Conservation (phyloP, 2,113 vertebrate genomes). For the Pithys albifrons region DNA sequence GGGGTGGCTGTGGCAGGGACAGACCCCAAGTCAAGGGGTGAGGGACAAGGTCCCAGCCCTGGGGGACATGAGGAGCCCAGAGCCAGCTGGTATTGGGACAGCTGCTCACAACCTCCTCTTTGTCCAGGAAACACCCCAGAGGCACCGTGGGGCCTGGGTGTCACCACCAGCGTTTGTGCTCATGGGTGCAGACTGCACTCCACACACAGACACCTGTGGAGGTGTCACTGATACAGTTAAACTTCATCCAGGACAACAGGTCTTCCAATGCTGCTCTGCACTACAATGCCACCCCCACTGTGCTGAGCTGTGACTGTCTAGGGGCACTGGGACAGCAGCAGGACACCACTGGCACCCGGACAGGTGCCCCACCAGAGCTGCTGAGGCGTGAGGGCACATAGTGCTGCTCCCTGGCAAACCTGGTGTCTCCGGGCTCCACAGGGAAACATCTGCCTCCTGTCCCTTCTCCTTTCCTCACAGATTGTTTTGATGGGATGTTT, state of each 20-base stretch:
- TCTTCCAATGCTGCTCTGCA: background rate
- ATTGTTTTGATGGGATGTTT: background rate
- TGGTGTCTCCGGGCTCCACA: background rate
- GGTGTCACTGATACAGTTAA: background rate
- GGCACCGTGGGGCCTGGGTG: background rate
- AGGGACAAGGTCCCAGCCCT: background rate
- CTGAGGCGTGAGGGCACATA: rapidly evolving
- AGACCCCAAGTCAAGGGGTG: too few species aligned
- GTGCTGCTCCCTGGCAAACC: too few species aligned
- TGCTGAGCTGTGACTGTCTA: rapidly evolving
- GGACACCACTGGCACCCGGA: background rate
- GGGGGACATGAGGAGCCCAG: background rate
- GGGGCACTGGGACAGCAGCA: background rate
- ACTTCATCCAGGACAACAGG: background rate
- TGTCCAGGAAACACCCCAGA: background rate
- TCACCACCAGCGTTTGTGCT: background rate
- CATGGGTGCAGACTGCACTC: background rate
- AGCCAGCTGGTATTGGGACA: background rate
- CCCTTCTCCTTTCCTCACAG: background rate
- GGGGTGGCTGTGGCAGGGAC: background rate
- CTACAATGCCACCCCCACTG: rapidly evolving
- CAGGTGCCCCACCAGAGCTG: rapidly evolving
- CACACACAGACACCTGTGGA: rapidly evolving
- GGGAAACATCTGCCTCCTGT: background rate
- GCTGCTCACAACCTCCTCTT: background rate